A percentile compares a stretch with the other conserved stretches of the same genome.
phyloP scores from a whole-genome alignment of 2,797 vertebrate genomes.

The Calcarius lapponicus region DNA sequence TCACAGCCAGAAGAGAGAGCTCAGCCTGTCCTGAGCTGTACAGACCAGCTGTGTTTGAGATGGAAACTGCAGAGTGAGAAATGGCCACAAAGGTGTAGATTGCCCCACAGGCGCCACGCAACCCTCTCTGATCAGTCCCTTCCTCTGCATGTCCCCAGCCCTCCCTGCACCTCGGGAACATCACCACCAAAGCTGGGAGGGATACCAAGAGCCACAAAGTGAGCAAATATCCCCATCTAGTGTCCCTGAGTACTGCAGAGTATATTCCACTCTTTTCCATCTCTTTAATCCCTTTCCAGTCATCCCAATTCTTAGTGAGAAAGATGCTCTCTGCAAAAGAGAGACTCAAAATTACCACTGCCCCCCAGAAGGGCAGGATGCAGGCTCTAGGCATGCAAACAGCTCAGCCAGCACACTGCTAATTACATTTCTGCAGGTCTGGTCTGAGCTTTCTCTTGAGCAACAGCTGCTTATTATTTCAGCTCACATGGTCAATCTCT shows the following conservation, averaged over 20 bases:
- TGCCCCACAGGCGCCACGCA: accelerated
- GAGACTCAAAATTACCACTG: neutral
- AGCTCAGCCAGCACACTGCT: neutral
- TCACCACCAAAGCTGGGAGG: neutral
- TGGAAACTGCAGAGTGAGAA: neutral
- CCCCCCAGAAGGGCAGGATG: neutral
- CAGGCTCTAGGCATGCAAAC: neutral
- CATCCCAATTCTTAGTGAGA: neutral
- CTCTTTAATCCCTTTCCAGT: neutral
- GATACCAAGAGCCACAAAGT: constrained; percentile 16
- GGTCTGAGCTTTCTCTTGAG: neutral
- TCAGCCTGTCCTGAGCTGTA: neutral
- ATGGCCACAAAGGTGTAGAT: neutral
- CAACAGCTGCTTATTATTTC: constrained; percentile 22
- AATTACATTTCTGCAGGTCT: neutral
- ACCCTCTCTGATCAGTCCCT: neutral
- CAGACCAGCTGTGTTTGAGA: neutral
- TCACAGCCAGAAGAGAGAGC: neutral
- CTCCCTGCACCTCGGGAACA: neutral
- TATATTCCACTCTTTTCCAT: neutral
- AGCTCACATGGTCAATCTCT: neutral
- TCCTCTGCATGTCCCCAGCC: neutral
- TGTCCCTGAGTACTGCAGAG: constrained; percentile 16
- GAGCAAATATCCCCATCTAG: constrained; percentile 76
- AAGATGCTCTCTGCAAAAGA: neutral